Evolutionary conservation across 1,140 invertebrate genomes (phyloP), one percentile per base, ranked within the genome.

Genomic region (Copidosoma floridanum): DNA sequence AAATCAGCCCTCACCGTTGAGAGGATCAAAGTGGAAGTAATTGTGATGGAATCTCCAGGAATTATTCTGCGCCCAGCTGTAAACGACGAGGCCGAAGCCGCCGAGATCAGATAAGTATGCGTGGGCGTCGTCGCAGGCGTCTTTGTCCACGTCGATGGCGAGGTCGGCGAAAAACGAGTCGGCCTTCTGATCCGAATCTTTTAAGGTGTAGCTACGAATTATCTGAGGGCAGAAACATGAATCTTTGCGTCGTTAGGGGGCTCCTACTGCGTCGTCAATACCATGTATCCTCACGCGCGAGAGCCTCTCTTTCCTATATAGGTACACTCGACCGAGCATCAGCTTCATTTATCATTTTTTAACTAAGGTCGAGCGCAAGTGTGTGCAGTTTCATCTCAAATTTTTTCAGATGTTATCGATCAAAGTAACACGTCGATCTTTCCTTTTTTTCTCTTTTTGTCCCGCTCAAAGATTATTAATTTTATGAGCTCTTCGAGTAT

Each of bases 21-120:
- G 71, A 0, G 90, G 89, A 71, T 93, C 89, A 52, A 91, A 90
- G 74, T 89, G 83, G 83, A 93, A 92, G 76, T 85, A 93, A 71
- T 91, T 89, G 68, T 93, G 89, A 57, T 85, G 78, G 2, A 92
- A 83, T 23, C 89, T 82, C 85, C 89, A 92, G 0, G 89, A 90
- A 56, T 88, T 84, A 65, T 92, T 85, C 14, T 87, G 82, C 38
- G 85, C 84, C 64, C 86, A 81, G 37, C 85, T 88, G 70, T 91
- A 93, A 1, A 92, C 89, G 0, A 92, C 84, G 1, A 93, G 70
- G 12, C 87, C 88, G 66, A 89, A 89, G 11, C 78, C 87, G 5
- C 85, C 85, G 3, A 92, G 73, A 71, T 93, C 90, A 1, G 90
- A 86, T 6, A 90, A 73, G 64, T 93, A 93, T 0, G 88, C 88